phyloP scores from a whole-genome alignment of 2,888 invertebrate genomes.

The Caenorhabditis sp. region DNA sequence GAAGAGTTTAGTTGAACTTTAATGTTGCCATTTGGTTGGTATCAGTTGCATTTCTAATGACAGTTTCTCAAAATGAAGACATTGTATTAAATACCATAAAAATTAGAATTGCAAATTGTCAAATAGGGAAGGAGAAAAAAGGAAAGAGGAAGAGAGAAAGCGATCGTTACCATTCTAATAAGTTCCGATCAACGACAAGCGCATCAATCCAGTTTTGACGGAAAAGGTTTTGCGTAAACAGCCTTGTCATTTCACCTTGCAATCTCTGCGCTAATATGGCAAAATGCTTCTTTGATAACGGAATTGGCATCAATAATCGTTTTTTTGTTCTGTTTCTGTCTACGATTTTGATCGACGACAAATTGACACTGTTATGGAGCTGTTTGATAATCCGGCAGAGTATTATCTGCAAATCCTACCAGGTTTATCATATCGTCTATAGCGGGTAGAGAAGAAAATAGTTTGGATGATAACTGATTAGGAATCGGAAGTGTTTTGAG shows the following conservation, averaged over 20 bases:
- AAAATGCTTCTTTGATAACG: slow-evolving; percentile 62
- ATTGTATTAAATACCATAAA: slow-evolving; percentile 24
- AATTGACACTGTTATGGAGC: slow-evolving; percentile 34
- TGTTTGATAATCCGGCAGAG: slow-evolving; percentile 52
- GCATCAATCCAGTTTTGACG: slow-evolving; percentile 60
- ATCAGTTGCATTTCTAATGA: not conserved
- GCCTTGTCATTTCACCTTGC: slow-evolving; percentile 60
- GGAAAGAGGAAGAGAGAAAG: slow-evolving; percentile 18
- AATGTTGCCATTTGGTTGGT: slow-evolving; percentile 18
- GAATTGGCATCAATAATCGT: slow-evolving; percentile 62
- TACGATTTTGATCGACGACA: slow-evolving; percentile 26
- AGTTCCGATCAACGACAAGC: slow-evolving; percentile 41
- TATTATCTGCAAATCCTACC: slow-evolving; percentile 65
- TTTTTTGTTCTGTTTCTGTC: slow-evolving; percentile 59
- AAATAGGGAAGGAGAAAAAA: slow-evolving; percentile 17
- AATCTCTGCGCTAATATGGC: slow-evolving; percentile 62
- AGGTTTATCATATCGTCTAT: slow-evolving; percentile 33
- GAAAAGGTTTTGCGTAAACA: slow-evolving; percentile 63
- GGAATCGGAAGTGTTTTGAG: slow-evolving; percentile 18
- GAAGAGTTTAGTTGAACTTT: not conserved
- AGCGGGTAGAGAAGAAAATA: slow-evolving; percentile 18
- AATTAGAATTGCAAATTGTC: slow-evolving; percentile 57
- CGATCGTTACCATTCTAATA: slow-evolving; percentile 60
- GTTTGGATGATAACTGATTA: slow-evolving; percentile 40
- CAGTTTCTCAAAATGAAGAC: slow-evolving; percentile 12